Evolutionary conservation across 2,113 vertebrate genomes (phyloP).

Genomic region (Periophthalmodon schlosseri): DNA sequence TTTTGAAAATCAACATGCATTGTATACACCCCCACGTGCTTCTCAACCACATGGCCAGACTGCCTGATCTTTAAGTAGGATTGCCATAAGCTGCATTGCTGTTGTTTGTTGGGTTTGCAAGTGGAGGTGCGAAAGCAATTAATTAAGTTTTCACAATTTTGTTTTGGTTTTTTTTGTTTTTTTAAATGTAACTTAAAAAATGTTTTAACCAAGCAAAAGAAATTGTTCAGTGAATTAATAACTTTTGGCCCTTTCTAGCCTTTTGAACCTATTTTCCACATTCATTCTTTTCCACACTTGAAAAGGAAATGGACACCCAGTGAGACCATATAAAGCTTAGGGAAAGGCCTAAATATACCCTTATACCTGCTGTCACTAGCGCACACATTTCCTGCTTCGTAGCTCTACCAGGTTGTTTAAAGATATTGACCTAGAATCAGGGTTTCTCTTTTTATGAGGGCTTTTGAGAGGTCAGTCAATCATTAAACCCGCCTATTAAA

Average conservation of each 20-base stretch:
- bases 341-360: slow-evolving; percentile 44
- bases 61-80: slow-evolving; percentile 12
- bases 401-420: slow-evolving; percentile 51
- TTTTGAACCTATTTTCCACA: neutral
- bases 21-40: slow-evolving; percentile 51
- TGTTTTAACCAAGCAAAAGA: too few relatives aligned
- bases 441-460: slow-evolving; percentile 62
- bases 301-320: slow-evolving; percentile 39
- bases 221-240: too few relatives aligned
- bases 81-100: slow-evolving; percentile 27
- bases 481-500: slow-evolving; percentile 71
- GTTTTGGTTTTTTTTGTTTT: neutral
- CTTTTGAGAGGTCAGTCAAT: slow-evolving; percentile 61
- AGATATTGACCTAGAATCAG: slow-evolving; percentile 57
- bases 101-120: slow-evolving; percentile 13
- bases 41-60: slow-evolving; percentile 25
- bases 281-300: slow-evolving; percentile 4
- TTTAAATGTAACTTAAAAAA: too few relatives aligned
- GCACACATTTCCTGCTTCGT: slow-evolving; percentile 44
- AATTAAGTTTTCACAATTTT: neutral
- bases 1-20: slow-evolving; percentile 74
- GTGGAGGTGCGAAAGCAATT: slow-evolving; percentile 18
- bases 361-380: slow-evolving; percentile 67
- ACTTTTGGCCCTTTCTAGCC: too few relatives aligned
- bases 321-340: slow-evolving; percentile 45